phyloP scores from a whole-genome alignment of 2,888 invertebrate genomes.

The Tholera decimalis region DNA sequence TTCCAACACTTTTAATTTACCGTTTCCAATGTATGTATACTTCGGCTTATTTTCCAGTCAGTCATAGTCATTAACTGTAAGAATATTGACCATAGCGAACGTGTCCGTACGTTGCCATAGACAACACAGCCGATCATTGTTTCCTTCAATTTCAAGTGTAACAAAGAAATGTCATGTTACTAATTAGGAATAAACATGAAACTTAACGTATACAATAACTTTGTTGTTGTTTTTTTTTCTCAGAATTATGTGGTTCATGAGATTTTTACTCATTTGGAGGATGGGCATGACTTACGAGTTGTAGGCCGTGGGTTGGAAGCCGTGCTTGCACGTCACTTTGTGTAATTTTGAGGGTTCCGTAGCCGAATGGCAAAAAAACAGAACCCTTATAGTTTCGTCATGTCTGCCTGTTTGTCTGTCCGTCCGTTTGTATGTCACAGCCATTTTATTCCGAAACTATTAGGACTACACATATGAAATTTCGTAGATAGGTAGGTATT shows the following conservation, averaged over 20 bases:
- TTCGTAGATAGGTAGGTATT: no score
- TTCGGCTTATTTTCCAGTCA: conserved; percentile 37
- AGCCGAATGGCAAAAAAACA: no score
- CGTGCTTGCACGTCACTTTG: no score
- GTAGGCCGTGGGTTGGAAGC: no score
- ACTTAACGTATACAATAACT: conserved; percentile 40
- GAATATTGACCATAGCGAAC: conserved; percentile 57
- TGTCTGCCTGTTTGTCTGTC: no score
- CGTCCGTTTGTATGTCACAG: no score
- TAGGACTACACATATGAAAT: no score
- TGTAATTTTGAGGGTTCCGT: no score
- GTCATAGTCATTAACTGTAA: conserved; percentile 36
- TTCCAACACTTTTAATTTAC: not conserved
- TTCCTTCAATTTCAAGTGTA: conserved; percentile 46
- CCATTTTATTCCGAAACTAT: no score
- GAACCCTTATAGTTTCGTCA: no score
- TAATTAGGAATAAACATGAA: conserved; percentile 58
- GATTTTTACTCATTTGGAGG: no score
- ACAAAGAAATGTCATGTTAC: conserved; percentile 63
- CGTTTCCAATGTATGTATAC: conserved; percentile 11
- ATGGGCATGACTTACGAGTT: no score
- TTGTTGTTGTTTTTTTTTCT: conserved; percentile 30
- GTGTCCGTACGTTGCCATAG: conserved; percentile 41
- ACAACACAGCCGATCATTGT: conserved; percentile 45
- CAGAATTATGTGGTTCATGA: conserved; percentile 22